Base-by-base conservation (phyloP, 2,797 vertebrate species). In the Sphenodon punctatus region DNA sequence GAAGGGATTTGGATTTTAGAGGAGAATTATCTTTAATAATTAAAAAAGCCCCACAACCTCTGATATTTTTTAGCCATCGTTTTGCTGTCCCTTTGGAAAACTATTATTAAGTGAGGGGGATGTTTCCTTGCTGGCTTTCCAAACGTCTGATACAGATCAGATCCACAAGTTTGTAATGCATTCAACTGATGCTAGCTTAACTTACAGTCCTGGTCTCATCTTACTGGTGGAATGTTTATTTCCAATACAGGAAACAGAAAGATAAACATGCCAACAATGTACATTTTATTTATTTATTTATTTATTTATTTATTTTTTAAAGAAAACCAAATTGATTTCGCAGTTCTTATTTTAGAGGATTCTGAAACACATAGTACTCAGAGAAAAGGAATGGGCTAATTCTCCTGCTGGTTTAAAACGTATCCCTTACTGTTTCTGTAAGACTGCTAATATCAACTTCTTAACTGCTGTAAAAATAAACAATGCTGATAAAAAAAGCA, bases 391-490 rank as follows among this genome's bases (percentile, higher is more conserved):
- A 56, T 25, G 20, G 48, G 36, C 46, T 67, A 59, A 14, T 66
- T 63, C 41, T 64, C 43, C 42, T 65, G 4, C 8, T 77, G 76
- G 23, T 67, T 59, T 48, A 51, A 36, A 42, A 17, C 61, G 15
- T 30, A 43, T 12, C 48, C 32, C 27, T 39, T 76, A 73, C 34
- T 38, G 10, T 1, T 36, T 75, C 81, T 75, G 64, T 46, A 82
- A 46, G 68, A 71, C 36, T 65, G 61, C 69, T 77, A 92, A 88
- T 39, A 86, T 42, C 55, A 86, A 80, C 61, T 77, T 89, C 84
- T 91, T 67, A 78, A 86, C 63, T 32, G 20, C 38, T 78, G 12
- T 60, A 73, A 85, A 92, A 94, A 77, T 25, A 90, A 93, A 74
- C 53, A 70, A 59, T 0, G 0, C 25, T 74, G 45, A 76, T 80